phyloP scores from a whole-genome alignment of 2,888 invertebrate species.

The Pegoplata infirma region DNA sequence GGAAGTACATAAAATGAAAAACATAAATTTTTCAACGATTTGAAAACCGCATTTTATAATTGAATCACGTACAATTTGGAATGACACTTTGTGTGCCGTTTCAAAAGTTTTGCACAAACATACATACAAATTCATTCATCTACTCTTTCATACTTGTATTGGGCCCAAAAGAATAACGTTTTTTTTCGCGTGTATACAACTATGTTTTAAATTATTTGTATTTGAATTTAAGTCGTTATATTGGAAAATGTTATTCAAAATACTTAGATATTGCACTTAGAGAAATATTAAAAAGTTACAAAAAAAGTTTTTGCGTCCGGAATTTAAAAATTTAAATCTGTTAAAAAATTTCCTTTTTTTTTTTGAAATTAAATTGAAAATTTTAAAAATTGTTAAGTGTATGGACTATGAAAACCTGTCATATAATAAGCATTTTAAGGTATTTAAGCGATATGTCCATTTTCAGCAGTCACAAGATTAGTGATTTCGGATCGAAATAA shows the following conservation, averaged over 20 bases:
- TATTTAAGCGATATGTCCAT: no score
- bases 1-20: constrained; percentile 66
- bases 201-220: not conserved
- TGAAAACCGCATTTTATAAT: constrained; percentile 77
- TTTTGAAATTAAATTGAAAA: no score
- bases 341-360: no score
- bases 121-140: constrained; percentile 29
- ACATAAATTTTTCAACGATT: constrained; percentile 77
- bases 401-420: no score
- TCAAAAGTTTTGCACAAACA: constrained; percentile 6
- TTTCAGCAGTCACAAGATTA: no score
- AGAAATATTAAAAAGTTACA: not conserved
- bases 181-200: constrained; percentile 9
- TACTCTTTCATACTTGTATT: constrained; percentile 25
- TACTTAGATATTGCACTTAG: constrained; percentile 1
- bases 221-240: constrained; percentile 31
- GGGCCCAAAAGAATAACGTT: constrained; percentile 31
- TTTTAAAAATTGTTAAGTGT: no score
- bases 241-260: constrained; percentile 48
- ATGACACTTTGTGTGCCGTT: constrained; percentile 69
- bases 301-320: no score
- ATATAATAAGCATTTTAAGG: no score
- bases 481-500: no score
- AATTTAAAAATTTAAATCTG: no score
- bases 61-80: constrained; percentile 75